Evolutionary conservation across 37 sponge, comb jelly and placozoan genomes (phyloP), one percentile per base, ranked within the genome.

Genomic region (Haliclona indistincta): DNA sequence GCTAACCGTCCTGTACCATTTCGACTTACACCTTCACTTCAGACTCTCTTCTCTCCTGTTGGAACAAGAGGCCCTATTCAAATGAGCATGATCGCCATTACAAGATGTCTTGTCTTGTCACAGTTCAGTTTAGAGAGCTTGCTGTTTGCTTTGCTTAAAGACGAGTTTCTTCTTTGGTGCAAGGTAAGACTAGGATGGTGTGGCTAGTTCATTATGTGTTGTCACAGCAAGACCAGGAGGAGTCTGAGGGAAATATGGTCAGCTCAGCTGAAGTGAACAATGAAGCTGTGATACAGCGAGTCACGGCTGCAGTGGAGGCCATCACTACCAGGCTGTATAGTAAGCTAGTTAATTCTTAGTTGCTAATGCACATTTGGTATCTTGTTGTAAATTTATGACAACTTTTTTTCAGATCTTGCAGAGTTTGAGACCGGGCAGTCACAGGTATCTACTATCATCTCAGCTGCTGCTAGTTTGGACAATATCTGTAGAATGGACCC

Each of bases 401-500:
- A 15, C 23, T 22, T 33, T 58, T 20, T 29, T 40, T 0, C 52
- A 93, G 93, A 85, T 81, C 43, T 95, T 33, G 96, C 96, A 19
- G 68, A 80, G 19, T 86, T 95, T 71, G 94, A 89, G 19, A 87
- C 66, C 49, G 90, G 83, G 0, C 55, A 80, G 44, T 86, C 88
- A 33, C 84, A 88, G 38, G 87, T 95, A 29, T 70, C 73, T 17
- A 29, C 61, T 1, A 41, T 92, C 28, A 78, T 95, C 44, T 56
- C 71, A 17, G 90, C 77, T n/a, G 94, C 96, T 41, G 74, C 79
- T 17, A 75, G 56, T 56, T 28, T 82, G 4, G 83, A 89, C 55
- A 93, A 88, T 42, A 62, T 95, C 30, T 74, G 88, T 49, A 42
- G 92, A 1, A 94, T 94, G 94, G 94, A 94, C 58, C 95, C 95